A percentile compares a stretch with the other conserved stretches of the same genome.
Conservation (phyloP, 1,140 invertebrate species). For the Dufourea novaeangliae region DNA sequence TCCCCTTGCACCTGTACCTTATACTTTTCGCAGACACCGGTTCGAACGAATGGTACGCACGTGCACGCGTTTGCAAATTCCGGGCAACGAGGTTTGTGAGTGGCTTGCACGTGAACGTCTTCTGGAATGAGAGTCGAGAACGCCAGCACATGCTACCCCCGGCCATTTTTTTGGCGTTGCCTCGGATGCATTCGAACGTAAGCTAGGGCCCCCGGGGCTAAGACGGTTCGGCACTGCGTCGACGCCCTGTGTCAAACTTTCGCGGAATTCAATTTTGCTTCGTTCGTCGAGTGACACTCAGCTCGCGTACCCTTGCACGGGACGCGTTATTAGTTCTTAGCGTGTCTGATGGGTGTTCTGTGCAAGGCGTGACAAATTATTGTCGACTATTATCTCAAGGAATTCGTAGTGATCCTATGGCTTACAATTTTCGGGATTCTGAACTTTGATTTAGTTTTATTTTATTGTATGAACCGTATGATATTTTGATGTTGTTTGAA, state of each 20-base stretch:
- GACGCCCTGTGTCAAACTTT: slow-evolving; percentile 4
- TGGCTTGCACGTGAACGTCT: slow-evolving; percentile 61
- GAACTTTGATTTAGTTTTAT: no score
- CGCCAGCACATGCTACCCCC: slow-evolving; percentile 49
- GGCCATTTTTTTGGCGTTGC: slow-evolving; percentile 32
- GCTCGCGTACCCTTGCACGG: background rate
- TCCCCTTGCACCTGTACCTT: slow-evolving; percentile 54
- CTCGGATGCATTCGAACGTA: slow-evolving; percentile 14
- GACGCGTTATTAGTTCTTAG: background rate
- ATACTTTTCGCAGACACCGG: slow-evolving; percentile 50
- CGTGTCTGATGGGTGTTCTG: no score
- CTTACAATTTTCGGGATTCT: no score
- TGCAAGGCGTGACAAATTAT: no score
- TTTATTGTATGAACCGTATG: no score
- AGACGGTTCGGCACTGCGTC: background rate
- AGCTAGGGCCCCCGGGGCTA: background rate
- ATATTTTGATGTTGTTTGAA: no score
- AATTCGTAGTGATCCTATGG: no score
- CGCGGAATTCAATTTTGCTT: slow-evolving; percentile 23
- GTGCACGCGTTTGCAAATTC: slow-evolving; percentile 62
- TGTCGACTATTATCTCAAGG: no score
- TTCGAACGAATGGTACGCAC: slow-evolving; percentile 65
- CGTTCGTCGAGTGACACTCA: background rate
- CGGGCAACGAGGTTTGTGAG: slow-evolving; percentile 50
- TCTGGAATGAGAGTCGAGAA: slow-evolving; percentile 48